Evolutionary conservation across 2,888 invertebrate species (phyloP).

Genomic region (Antheraea assamensis): DNA sequence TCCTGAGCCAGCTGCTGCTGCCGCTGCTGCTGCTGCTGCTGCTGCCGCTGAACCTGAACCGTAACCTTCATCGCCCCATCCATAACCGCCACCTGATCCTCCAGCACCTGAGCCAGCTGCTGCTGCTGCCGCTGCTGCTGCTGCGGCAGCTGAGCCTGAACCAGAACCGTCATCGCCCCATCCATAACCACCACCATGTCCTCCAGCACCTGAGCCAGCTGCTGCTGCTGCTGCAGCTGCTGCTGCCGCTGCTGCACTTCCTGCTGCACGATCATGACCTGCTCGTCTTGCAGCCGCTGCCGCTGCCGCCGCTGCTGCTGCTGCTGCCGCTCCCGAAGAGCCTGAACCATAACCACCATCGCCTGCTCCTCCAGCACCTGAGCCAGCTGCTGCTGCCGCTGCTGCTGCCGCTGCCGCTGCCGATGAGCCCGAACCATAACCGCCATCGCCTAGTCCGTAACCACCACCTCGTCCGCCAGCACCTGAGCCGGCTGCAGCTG

Average conservation of each 20-base stretch:
- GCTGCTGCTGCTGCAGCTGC: slow-evolving; percentile 20
- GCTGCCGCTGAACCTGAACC: slow-evolving; percentile 15
- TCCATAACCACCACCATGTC: not conserved
- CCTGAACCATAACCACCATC: not conserved
- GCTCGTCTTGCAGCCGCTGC: slow-evolving; percentile 11
- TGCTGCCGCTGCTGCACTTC: slow-evolving; percentile 19
- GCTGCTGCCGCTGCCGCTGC: slow-evolving; percentile 23
- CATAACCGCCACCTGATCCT: not conserved
- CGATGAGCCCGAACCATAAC: not conserved
- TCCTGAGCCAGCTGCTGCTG: slow-evolving; percentile 20
- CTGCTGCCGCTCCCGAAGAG: slow-evolving; percentile 5
- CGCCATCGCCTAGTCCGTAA: slow-evolving; percentile 10
- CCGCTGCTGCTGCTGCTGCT: slow-evolving; percentile 14
- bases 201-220: slow-evolving; percentile 18
- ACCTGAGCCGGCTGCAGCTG: not conserved
- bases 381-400: slow-evolving; percentile 18
- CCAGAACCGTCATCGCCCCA: not conserved
- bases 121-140: too few species aligned
- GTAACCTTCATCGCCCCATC: not conserved
- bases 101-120: slow-evolving; percentile 15
- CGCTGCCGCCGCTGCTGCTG: slow-evolving; percentile 7
- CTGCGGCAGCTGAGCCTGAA: slow-evolving; percentile 16
- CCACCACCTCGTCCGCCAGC: not conserved
- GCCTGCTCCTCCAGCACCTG: not conserved
- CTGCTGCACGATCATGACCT: too few species aligned